These are phyloP conservation scores for Nephrotoma guestfalica DNA, from an alignment of 2,888 invertebrate genomes.

Conservation along the genomic window DNA sequence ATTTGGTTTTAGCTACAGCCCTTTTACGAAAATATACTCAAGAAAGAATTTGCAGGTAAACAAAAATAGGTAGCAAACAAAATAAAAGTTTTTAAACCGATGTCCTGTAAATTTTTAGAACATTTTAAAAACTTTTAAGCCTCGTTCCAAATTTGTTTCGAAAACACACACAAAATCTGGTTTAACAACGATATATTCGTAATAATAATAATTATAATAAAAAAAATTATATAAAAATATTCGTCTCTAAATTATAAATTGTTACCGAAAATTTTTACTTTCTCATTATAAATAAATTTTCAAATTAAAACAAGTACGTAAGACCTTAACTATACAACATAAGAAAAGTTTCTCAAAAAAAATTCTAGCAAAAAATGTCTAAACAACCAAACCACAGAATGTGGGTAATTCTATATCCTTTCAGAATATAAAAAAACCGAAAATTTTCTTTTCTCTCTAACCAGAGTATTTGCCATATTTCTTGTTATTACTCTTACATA, in stretches of 20 bases:
- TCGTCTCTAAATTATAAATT: background rate
- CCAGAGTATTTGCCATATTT: background rate
- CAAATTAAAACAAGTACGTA: background rate
- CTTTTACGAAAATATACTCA: too few species aligned
- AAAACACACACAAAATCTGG: background rate
- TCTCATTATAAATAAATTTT: background rate
- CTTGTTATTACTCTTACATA: background rate
- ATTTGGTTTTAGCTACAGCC: too few species aligned
- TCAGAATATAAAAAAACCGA: background rate
- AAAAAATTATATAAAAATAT: background rate
- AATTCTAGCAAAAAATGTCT: background rate
- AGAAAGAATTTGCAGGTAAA: too few species aligned
- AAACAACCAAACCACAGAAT: background rate
- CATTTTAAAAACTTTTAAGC: background rate
- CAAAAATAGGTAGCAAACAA: background rate
- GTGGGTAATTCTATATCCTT: background rate
- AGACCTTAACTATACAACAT: background rate
- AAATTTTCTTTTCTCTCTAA: background rate
- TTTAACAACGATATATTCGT: background rate
- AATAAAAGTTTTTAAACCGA: background rate
- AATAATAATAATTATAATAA: background rate
- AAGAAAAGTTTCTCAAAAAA: background rate
- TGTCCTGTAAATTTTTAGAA: background rate
- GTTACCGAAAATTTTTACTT: background rate
- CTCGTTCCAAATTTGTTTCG: background rate